These are phyloP conservation scores for Neodiprion lecontei DNA, from an alignment of 1,140 invertebrate genomes.

Conservation along the genomic window DNA sequence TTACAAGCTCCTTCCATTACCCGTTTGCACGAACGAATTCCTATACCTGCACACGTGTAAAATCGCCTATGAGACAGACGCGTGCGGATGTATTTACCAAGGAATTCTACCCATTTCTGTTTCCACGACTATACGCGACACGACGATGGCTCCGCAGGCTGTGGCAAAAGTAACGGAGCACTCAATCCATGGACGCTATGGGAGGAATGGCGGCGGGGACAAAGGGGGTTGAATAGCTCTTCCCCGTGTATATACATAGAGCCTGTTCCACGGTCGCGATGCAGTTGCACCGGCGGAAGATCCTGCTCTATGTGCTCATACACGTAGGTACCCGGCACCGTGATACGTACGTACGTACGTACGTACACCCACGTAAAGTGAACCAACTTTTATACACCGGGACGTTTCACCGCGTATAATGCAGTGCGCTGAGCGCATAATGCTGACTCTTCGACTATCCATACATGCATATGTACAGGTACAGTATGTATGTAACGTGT, in stretches of 20 bases:
- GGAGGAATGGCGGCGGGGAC: background rate
- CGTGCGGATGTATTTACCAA: background rate
- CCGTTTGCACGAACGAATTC: background rate
- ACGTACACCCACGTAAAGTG: conserved; percentile 39
- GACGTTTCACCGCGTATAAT: conserved; percentile 37
- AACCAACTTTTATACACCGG: conserved; percentile 42
- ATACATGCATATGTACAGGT: background rate
- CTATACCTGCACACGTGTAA: too few species aligned
- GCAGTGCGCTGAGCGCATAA: conserved; percentile 27
- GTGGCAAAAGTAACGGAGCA: conserved; percentile 10
- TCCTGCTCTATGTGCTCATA: too few species aligned
- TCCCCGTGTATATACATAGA: background rate
- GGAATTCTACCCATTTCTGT: conserved; percentile 9
- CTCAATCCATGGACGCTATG: conserved; percentile 7
- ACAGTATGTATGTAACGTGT: conserved; percentile 18
- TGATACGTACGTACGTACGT: background rate
- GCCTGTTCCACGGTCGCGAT: too few species aligned
- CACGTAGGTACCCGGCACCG: too few species aligned
- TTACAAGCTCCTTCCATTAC: too few species aligned
- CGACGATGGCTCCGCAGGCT: too few species aligned
- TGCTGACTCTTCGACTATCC: conserved; percentile 32
- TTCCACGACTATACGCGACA: background rate
- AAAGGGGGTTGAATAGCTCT: conserved; percentile 13
- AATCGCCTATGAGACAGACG: background rate
- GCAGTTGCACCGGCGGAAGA: too few species aligned